Evolutionary conservation across 2,113 vertebrate genomes (phyloP).

Genomic region (Oryzias javanicus): DNA sequence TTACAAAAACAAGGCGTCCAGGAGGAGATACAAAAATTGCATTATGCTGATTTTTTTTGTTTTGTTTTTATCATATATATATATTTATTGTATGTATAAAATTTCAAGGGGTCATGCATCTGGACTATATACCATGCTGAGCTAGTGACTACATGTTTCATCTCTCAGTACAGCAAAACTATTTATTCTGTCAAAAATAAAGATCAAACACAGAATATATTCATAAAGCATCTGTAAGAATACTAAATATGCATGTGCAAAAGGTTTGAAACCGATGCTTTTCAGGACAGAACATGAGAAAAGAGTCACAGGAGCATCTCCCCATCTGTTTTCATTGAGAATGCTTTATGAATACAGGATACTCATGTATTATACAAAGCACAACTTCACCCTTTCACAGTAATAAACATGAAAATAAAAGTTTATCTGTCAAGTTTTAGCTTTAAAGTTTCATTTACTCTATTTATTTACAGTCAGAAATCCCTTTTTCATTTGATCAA

Average conservation of each 20-base stretch:
- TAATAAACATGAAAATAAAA: slow-evolving; percentile 75
- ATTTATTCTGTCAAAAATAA: slow-evolving; percentile 73
- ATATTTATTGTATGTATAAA: slow-evolving; percentile 39
- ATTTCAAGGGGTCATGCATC: slow-evolving; percentile 69
- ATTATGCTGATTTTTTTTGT: slow-evolving; percentile 58
- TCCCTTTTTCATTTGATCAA: slow-evolving; percentile 48
- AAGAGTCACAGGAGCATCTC: slow-evolving; percentile 47
- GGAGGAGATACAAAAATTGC: slow-evolving; percentile 77
- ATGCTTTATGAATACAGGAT: slow-evolving; percentile 77
- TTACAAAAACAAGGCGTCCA: slow-evolving; percentile 76
- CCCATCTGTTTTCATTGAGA: slow-evolving; percentile 49
- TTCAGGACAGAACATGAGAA: slow-evolving; percentile 56
- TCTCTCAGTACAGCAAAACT: slow-evolving; percentile 78
- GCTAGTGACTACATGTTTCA: slow-evolving; percentile 72
- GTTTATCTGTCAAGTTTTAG: slow-evolving; percentile 64
- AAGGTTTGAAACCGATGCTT: slow-evolving; percentile 51
- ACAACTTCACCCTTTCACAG: slow-evolving; percentile 60
- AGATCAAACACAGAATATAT: slow-evolving; percentile 75
- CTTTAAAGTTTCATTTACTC: slow-evolving; percentile 49
- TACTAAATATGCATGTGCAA: slow-evolving; percentile 67
- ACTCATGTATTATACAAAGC: slow-evolving; percentile 61
- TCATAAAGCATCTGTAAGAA: slow-evolving; percentile 78
- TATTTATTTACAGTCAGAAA: slow-evolving; percentile 68
- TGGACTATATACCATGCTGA: slow-evolving; percentile 75
- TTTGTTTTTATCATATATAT: slow-evolving; percentile 27